Percentiles rank a stretch among this genome's conserved stretches.
Conservation (phyloP, 1,140 invertebrate genomes). For the Drosophila nannoptera region DNA sequence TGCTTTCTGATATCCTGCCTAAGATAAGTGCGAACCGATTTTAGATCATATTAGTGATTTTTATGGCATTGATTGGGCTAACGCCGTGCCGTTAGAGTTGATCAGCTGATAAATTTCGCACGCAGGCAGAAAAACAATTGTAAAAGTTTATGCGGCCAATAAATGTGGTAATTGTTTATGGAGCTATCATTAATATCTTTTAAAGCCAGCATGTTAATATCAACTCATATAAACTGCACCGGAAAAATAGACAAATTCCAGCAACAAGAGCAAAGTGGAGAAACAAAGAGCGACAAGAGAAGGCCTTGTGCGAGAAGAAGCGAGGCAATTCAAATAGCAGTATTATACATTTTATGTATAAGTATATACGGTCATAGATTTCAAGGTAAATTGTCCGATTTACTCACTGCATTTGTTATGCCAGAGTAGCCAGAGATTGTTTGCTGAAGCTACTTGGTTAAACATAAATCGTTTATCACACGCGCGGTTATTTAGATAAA, state of each 20-base stretch:
- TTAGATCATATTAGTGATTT: constrained; percentile 39
- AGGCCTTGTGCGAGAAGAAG: background rate
- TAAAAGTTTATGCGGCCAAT: constrained; percentile 31
- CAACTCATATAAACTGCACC: background rate
- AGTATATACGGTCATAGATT: constrained; percentile 38
- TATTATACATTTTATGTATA: constrained; percentile 24
- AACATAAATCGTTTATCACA: constrained; percentile 66
- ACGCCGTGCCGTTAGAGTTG: constrained; percentile 4
- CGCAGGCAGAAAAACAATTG: constrained; percentile 37
- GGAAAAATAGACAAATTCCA: background rate
- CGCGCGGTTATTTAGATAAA: constrained; percentile 36
- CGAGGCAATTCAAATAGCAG: too few relatives aligned
- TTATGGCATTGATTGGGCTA: constrained; percentile 20
- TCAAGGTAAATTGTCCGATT: constrained; percentile 16
- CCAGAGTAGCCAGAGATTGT: constrained; percentile 40
- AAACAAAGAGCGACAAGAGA: background rate
- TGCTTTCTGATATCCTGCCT: constrained; percentile 48
- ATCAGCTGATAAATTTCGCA: constrained; percentile 32
- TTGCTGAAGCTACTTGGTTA: constrained; percentile 59
- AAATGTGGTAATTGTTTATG: constrained; percentile 7
- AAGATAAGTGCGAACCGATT: constrained; percentile 1
- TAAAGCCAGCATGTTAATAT: background rate
- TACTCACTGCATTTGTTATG: constrained; percentile 59
- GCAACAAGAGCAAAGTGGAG: background rate
- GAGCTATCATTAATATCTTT: constrained; percentile 2